phyloP scores from a whole-genome alignment of 2,113 vertebrate genomes.

The Plecturocebus donacophilus region DNA sequence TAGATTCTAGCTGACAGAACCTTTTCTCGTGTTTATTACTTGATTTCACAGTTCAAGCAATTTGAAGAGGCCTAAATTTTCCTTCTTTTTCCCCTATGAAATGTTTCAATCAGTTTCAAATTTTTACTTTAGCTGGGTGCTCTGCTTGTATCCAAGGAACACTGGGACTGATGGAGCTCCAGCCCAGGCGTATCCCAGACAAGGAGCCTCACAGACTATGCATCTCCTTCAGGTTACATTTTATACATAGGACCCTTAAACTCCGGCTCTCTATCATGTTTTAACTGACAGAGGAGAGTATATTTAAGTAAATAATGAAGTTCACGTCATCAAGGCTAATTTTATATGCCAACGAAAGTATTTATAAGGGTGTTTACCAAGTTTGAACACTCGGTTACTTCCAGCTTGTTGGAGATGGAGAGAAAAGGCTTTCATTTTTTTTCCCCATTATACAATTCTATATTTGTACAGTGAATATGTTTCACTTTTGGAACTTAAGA shows the following conservation, averaged over 20 bases:
- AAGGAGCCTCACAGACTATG: accelerated
- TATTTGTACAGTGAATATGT: neutral
- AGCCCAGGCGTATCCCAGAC: neutral
- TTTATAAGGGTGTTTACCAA: neutral
- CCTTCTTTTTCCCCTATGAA: slow-evolving; percentile 83
- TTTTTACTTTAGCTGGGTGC: slow-evolving; percentile 75
- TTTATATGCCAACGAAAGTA: neutral
- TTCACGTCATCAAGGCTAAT: neutral
- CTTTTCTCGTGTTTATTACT: slow-evolving; percentile 93
- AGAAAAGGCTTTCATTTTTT: neutral
- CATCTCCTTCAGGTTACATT: slow-evolving; percentile 61
- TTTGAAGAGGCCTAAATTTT: slow-evolving; percentile 87
- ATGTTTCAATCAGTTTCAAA: slow-evolving; percentile 81
- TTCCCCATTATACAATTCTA: neutral
- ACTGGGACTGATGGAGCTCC: slow-evolving; percentile 1
- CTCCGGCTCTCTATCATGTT: neutral
- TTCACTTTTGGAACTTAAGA: neutral
- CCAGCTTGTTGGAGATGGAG: neutral
- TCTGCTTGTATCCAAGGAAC: slow-evolving; percentile 56
- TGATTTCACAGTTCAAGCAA: slow-evolving; percentile 90
- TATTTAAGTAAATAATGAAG: slow-evolving; percentile 21
- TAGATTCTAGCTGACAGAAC: slow-evolving; percentile 93
- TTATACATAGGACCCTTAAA: neutral
- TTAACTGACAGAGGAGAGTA: neutral
- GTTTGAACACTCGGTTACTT: neutral